A percentile compares a stretch with the other conserved stretches of the same genome.
Conservation (phyloP, 2,888 invertebrate genomes). For the Calameuta filiformis region DNA sequence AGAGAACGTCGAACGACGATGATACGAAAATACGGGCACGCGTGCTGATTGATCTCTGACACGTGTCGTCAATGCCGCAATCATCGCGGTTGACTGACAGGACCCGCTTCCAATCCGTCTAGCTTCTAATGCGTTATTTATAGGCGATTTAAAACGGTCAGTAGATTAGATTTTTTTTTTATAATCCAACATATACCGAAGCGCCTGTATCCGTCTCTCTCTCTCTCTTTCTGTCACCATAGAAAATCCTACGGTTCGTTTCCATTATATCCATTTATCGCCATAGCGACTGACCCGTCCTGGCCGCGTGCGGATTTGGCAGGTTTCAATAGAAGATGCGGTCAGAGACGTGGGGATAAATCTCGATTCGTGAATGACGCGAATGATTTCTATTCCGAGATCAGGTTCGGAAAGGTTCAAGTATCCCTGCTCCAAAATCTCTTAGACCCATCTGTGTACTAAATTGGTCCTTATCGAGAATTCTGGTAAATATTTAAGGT, state of each 20-base stretch:
- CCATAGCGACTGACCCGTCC: slow-evolving; percentile 12
- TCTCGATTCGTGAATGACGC: background rate
- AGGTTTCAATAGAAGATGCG: background rate
- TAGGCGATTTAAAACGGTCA: slow-evolving; percentile 54
- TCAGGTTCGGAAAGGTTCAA: background rate
- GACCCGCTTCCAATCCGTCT: slow-evolving; percentile 39
- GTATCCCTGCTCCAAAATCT: background rate
- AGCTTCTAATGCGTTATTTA: slow-evolving; percentile 60
- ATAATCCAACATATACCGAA: background rate
- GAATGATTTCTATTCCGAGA: background rate
- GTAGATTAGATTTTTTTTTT: slow-evolving; percentile 20
- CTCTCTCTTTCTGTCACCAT: background rate
- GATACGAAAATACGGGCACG: slow-evolving; percentile 65
- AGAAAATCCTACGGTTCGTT: slow-evolving; percentile 9
- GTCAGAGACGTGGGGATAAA: background rate
- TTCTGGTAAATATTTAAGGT: background rate
- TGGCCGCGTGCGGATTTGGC: background rate
- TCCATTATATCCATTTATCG: slow-evolving; percentile 19
- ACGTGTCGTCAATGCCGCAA: slow-evolving; percentile 65
- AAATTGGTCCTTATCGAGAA: background rate
- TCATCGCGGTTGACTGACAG: slow-evolving; percentile 61
- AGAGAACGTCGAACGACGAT: slow-evolving; percentile 41
- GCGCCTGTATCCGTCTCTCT: background rate
- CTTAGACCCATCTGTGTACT: background rate
- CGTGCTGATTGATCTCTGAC: slow-evolving; percentile 63